These are phyloP conservation scores for Rhamphomyia laevipes DNA, from an alignment of 2,888 invertebrate species.

Conservation along the genomic window DNA sequence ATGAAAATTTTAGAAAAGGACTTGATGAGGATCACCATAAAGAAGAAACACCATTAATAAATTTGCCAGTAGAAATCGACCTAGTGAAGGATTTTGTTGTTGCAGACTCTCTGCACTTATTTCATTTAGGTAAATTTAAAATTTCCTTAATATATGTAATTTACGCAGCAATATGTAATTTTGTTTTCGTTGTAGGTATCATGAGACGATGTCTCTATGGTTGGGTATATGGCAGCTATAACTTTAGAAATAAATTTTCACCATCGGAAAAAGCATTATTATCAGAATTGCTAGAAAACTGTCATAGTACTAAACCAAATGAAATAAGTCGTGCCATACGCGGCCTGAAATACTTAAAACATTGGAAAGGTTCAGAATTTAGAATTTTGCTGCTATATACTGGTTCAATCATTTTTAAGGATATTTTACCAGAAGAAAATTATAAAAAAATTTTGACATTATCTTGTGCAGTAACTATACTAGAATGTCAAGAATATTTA, in stretches of 20 bases:
- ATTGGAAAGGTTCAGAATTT: conserved; percentile 18
- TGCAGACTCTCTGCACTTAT: conserved; percentile 17
- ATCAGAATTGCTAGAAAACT: conserved; percentile 2
- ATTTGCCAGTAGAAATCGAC: conserved; percentile 17
- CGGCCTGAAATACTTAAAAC: conserved; percentile 14
- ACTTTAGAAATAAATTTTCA: too few species aligned
- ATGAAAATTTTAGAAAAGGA: background rate
- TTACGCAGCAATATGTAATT: too few species aligned
- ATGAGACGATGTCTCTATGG: too few species aligned
- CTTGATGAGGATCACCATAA: conserved; percentile 1
- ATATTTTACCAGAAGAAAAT: conserved; percentile 8
- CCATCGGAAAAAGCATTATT: too few species aligned
- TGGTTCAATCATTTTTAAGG: conserved; percentile 15
- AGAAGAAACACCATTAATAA: background rate
- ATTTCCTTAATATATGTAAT: too few species aligned
- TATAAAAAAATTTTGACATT: conserved; percentile 11
- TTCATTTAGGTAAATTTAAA: conserved; percentile 13
- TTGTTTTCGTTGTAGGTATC: too few species aligned
- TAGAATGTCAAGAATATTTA: conserved; percentile 5
- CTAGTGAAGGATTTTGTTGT: conserved; percentile 17
- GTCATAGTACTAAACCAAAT: conserved; percentile 11
- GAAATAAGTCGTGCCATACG: conserved; percentile 15
- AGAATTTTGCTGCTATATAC: conserved; percentile 17
- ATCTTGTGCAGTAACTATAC: conserved; percentile 7
- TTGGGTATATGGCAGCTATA: too few species aligned